phyloP scores from a whole-genome alignment of 2,797 vertebrate genomes.

The Distichodus sexfasciatus region DNA sequence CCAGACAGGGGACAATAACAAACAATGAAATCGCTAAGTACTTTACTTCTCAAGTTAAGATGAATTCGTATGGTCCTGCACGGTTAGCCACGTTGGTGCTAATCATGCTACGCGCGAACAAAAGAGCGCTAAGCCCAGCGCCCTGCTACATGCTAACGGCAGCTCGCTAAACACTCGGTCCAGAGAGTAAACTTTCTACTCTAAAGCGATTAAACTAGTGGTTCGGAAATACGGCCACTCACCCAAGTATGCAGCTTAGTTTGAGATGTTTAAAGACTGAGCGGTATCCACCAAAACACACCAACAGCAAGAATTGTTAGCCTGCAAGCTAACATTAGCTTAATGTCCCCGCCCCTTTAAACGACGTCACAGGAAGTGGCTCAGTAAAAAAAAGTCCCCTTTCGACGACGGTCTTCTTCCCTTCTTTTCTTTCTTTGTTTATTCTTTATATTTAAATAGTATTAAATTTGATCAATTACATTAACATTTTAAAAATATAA shows the following conservation, averaged over 20 bases:
- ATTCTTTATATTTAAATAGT: too few relatives aligned
- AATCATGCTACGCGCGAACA: conserved; percentile 45
- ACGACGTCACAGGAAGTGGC: conserved; percentile 21
- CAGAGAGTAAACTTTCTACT: not conserved
- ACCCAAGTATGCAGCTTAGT: conserved; percentile 25
- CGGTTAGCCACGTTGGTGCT: not conserved
- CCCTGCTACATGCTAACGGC: not conserved
- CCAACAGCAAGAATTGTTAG: conserved; percentile 21
- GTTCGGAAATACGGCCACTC: not conserved
- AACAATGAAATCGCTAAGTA: too few relatives aligned
- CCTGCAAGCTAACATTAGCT: conserved; percentile 17
- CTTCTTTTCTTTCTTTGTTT: not conserved
- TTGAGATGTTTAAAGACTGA: not conserved
- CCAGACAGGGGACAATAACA: too few relatives aligned
- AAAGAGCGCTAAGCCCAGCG: conserved; percentile 32
- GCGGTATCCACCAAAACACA: conserved; percentile 4
- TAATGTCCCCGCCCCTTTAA: conserved; percentile 22
- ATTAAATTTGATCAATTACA: too few relatives aligned
- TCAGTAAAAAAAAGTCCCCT: too few relatives aligned
- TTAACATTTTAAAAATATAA: too few relatives aligned
- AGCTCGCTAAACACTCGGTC: not conserved
- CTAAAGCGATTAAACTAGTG: too few relatives aligned
- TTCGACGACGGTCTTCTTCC: too few relatives aligned
- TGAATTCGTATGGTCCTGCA: too few relatives aligned
- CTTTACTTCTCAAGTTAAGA: too few relatives aligned